These are phyloP conservation scores for Podocnemis expansa DNA, from an alignment of 2,113 vertebrate genomes.

Conservation along the genomic window DNA sequence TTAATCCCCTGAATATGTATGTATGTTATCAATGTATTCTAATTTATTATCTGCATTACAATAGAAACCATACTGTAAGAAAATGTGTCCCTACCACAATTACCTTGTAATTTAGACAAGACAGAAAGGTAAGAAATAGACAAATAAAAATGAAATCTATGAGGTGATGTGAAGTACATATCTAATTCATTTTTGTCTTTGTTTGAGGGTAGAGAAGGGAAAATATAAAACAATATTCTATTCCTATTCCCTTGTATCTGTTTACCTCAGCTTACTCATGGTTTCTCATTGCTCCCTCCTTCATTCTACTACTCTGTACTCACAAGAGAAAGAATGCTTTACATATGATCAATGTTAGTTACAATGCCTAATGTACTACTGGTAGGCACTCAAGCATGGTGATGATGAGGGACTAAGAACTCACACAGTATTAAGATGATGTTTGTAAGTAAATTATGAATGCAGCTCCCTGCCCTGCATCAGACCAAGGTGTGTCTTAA, in stretches of 20 bases:
- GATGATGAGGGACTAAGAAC: not conserved
- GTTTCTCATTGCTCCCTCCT: not conserved
- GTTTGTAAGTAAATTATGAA: not conserved
- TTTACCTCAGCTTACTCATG: not conserved
- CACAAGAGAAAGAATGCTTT: too few species aligned
- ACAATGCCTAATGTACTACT: not conserved
- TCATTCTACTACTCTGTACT: not conserved
- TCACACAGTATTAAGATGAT: rapidly evolving
- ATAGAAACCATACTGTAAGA: not conserved
- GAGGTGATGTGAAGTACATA: not conserved
- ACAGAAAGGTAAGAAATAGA: too few species aligned
- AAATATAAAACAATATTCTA: not conserved
- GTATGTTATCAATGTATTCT: not conserved
- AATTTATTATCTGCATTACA: not conserved
- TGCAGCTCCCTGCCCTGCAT: not conserved
- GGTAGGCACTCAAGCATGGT: not conserved
- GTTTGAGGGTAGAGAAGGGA: too few species aligned
- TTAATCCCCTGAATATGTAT: not conserved
- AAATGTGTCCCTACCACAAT: too few species aligned
- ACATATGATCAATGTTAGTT: too few species aligned
- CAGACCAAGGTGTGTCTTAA: too few species aligned
- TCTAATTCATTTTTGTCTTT: not conserved
- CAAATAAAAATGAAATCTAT: too few species aligned
- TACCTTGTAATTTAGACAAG: too few species aligned
- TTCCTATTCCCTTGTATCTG: not conserved